Base-by-base conservation (phyloP, 2,113 vertebrate species). In the Cephalopterus ornatus region DNA sequence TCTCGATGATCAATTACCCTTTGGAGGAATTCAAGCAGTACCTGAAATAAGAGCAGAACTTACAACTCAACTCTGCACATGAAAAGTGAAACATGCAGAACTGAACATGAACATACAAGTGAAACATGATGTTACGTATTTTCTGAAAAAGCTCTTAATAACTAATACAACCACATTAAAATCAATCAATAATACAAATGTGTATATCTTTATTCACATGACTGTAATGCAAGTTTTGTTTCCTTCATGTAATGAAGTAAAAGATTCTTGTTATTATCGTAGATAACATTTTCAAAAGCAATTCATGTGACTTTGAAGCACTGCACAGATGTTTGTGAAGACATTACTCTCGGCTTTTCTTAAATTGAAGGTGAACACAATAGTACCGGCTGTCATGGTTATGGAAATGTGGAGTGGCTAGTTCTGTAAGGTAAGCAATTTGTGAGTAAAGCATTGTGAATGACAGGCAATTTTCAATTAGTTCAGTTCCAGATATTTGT, bases 1-100 rank as follows among this genome's bases (percentile, higher is more conserved):
- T 98, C 98, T 96, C 98, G 98, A 93, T 98, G 98, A 94, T 99
- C 98, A 70, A 99, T 99, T 63, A 99, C 98, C 61, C 98, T 98
- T 95, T 99, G 98, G 93, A 99, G 99, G 97, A 99, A 99, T 97
- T 99, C 99, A 95, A 99, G 98, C 49, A 99, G 96, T 10, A 98
- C 98, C 99, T 99, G 94, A 42, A 97, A 97, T 8, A 94, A 92
- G 68, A 97, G 90, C 16, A 92, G 88, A 46, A 94, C 46, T 94
- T 90, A 74, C 24, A 95, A 68, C 58, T 87, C 76, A 91, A 50
- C 37, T 65, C 42, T 22, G 16, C 8, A 49, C 6, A 14, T 13
- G 32, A 89, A 81, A 85, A 59, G 42, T n/a, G 35, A 70, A 71
- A 33, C 4, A 4, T 56, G 49, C 26, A 42, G 26, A 76, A 26